Percentiles rank a stretch among this genome's conserved stretches.
Evolutionary conservation across 2,797 vertebrate genomes (phyloP).

Genomic region (Propithecus deckenii): DNA sequence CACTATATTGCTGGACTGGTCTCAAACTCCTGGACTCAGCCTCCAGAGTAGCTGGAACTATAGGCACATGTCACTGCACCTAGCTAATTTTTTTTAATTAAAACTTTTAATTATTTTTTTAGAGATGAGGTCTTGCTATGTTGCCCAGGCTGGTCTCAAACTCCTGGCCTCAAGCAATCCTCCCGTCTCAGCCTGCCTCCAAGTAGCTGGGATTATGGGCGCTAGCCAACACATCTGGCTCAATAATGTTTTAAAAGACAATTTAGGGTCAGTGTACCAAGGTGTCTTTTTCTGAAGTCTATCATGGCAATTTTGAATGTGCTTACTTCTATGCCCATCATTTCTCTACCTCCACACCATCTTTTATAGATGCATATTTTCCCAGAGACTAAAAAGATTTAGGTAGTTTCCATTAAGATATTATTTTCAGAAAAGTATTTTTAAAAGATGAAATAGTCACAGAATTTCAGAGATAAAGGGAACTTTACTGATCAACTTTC

Average conservation of each 20-base stretch:
- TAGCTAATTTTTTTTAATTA: not conserved
- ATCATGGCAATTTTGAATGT: not conserved
- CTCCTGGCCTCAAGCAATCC: not conserved
- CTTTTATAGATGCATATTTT: not conserved
- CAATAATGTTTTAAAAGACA: not conserved
- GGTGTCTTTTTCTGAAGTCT: not conserved
- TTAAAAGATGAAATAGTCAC: conserved; percentile 33
- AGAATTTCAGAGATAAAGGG: conserved; percentile 5
- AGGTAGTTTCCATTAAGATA: not conserved
- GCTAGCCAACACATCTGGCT: not conserved
- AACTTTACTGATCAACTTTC: conserved; percentile 35
- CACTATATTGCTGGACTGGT: not conserved
- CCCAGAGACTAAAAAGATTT: not conserved
- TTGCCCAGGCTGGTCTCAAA: not conserved
- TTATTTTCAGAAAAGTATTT: conserved; percentile 41
- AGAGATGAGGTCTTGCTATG: not conserved
- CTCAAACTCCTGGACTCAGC: not conserved
- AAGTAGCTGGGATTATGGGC: not conserved
- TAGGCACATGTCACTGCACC: not conserved
- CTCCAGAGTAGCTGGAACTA: not conserved
- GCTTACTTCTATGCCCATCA: not conserved
- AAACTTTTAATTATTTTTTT: not conserved
- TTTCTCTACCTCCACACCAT: not conserved
- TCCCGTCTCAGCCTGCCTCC: not conserved
- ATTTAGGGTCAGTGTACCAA: not conserved